Evolutionary conservation across 2,888 invertebrate genomes (phyloP).

Genomic region (Acanthopleura granulata): DNA sequence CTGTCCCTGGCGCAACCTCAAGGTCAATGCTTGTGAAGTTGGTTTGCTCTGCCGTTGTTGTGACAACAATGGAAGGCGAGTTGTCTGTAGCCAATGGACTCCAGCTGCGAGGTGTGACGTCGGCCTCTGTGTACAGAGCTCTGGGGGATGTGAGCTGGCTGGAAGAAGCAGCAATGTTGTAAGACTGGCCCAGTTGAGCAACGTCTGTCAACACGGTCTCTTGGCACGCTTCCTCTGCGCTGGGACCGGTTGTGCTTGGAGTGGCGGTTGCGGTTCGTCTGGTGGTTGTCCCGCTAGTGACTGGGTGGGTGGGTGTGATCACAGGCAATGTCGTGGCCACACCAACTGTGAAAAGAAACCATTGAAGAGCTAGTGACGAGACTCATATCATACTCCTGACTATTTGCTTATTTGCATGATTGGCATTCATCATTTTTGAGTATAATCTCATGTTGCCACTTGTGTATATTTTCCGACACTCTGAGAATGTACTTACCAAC

Average conservation of each 20-base stretch:
- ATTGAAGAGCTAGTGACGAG: too few species aligned
- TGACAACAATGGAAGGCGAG: neutral
- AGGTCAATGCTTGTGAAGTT: neutral
- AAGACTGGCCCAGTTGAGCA: neutral
- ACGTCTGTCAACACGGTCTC: neutral
- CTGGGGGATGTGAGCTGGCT: neutral
- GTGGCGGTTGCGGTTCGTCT: neutral
- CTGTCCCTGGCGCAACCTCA: neutral
- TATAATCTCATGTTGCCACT: too few species aligned
- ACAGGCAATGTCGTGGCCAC: neutral
- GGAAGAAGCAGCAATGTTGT: neutral
- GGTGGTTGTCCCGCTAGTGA: neutral
- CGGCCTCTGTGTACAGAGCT: neutral
- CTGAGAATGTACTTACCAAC: too few species aligned
- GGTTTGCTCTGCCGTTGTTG: neutral
- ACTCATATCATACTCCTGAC: too few species aligned
- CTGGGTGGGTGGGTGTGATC: neutral
- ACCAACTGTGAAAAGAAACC: neutral
- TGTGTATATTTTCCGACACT: too few species aligned
- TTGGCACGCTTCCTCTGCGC: neutral
- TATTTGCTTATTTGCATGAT: too few species aligned
- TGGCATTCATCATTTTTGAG: too few species aligned
- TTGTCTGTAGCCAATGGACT: neutral
- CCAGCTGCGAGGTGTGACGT: neutral
- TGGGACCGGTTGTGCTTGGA: neutral